Conservation (phyloP, 2,888 invertebrate species). For the Caenorhabditis sp. region DNA sequence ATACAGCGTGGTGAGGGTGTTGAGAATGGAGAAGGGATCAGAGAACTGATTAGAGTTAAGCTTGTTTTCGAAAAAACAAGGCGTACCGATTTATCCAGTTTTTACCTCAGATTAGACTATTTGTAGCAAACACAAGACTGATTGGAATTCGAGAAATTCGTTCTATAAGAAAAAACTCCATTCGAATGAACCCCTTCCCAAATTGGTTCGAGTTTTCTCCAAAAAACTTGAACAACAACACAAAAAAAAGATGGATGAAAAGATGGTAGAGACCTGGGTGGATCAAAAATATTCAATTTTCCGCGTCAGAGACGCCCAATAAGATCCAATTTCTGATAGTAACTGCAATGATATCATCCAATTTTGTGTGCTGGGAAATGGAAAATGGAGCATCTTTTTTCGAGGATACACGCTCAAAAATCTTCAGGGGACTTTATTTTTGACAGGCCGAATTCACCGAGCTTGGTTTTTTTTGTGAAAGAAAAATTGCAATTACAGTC, state of each 20-base stretch:
- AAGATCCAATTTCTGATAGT: conserved; percentile 63
- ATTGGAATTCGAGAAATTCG: neutral
- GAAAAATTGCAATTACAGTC: neutral
- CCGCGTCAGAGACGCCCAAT: conserved; percentile 55
- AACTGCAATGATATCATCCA: conserved; percentile 61
- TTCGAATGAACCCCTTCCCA: no score
- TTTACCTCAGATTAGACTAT: neutral
- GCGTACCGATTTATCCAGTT: neutral
- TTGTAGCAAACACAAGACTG: neutral
- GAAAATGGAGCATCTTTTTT: conserved; percentile 19
- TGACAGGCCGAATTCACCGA: neutral
- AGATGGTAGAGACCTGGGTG: conserved; percentile 40
- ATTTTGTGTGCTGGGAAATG: conserved; percentile 39
- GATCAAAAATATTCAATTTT: conserved; percentile 63
- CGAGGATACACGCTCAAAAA: conserved; percentile 26
- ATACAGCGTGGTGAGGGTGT: neutral
- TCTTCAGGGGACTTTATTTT: neutral
- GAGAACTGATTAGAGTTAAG: neutral
- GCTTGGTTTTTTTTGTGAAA: neutral
- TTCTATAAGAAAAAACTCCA: neutral
- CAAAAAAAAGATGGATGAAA: conserved; percentile 17
- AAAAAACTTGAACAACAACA: conserved; percentile 8
- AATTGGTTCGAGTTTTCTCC: conserved; percentile 2
- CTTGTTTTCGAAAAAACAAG: neutral
- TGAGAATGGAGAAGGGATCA: neutral